phyloP scores from a whole-genome alignment of 2,113 vertebrate species.

The Xiphophorus hellerii region DNA sequence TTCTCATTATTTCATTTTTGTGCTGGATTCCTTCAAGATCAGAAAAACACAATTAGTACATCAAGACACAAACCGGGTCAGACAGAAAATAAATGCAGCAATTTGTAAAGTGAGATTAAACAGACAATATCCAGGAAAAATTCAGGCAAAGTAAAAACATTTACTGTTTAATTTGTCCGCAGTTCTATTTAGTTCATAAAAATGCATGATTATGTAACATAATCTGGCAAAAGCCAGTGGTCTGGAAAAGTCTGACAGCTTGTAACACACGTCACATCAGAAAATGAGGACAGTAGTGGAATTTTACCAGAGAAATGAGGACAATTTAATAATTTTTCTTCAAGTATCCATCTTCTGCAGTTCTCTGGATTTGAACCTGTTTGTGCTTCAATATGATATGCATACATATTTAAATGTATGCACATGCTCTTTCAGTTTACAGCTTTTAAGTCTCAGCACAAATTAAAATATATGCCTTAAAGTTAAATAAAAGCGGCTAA shows the following conservation, averaged over 20 bases:
- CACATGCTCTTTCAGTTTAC: background rate
- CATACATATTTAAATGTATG: background rate
- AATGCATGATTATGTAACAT: conserved; percentile 16
- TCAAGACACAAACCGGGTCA: background rate
- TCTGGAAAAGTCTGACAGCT: conserved; percentile 37
- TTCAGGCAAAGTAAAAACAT: background rate
- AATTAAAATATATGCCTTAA: background rate
- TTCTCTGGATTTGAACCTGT: background rate
- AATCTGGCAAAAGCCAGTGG: conserved; percentile 25
- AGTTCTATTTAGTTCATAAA: conserved; percentile 1
- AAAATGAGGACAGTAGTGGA: background rate
- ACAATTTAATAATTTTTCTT: background rate
- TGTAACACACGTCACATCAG: background rate
- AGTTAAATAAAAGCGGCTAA: too few species aligned
- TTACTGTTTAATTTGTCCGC: conserved; percentile 16
- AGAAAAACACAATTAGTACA: conserved; percentile 10
- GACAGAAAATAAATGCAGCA: background rate
- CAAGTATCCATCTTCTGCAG: background rate
- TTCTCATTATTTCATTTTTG: background rate
- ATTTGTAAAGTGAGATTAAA: conserved; percentile 5
- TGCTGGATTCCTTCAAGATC: background rate
- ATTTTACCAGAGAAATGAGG: background rate
- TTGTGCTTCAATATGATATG: background rate
- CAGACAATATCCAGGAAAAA: background rate
- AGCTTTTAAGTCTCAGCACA: background rate